These are phyloP conservation scores for Reticulitermes lucifugus DNA, from an alignment of 2,888 invertebrate species.

Conservation along the genomic window DNA sequence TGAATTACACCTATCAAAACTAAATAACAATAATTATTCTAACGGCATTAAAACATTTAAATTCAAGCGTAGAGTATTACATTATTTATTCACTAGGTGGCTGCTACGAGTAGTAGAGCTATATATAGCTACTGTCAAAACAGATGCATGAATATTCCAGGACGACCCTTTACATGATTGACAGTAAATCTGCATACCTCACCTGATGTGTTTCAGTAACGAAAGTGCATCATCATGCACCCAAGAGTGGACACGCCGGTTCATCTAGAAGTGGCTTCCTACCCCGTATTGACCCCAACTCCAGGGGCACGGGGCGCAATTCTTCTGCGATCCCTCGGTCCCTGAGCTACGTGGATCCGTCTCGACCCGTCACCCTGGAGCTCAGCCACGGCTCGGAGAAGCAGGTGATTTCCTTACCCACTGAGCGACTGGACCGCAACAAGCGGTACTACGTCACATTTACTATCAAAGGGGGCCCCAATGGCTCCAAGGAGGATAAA, in stretches of 20 bases:
- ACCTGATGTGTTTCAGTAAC: conserved; percentile 71
- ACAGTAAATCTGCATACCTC: no score
- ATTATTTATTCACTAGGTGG: no score
- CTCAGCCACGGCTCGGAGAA: conserved; percentile 87
- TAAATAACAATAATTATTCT: no score
- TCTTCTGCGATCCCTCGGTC: conserved; percentile 53
- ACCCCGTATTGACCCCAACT: conserved; percentile 71
- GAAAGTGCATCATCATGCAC: conserved; percentile 80
- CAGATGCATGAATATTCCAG: no score
- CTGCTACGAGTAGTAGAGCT: no score
- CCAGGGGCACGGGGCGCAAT: conserved; percentile 44
- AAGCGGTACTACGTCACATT: conserved; percentile 94
- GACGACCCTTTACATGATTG: no score
- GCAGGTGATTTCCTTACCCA: conserved; percentile 84
- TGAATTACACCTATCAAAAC: no score
- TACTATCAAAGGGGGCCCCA: conserved; percentile 78
- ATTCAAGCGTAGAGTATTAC: no score
- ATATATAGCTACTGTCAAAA: no score
- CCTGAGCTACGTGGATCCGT: conserved; percentile 58
- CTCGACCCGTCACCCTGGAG: conserved; percentile 70
- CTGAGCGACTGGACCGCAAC: conserved; percentile 87
- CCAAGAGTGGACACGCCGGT: conserved; percentile 69
- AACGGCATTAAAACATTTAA: no score
- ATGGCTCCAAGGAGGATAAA: conserved; percentile 26
- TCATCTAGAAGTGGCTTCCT: conserved; percentile 69